A percentile compares a stretch with the other conserved stretches of the same genome.
Evolutionary conservation across 2,888 invertebrate genomes (phyloP).

Genomic region (Coenonympha arcania): DNA sequence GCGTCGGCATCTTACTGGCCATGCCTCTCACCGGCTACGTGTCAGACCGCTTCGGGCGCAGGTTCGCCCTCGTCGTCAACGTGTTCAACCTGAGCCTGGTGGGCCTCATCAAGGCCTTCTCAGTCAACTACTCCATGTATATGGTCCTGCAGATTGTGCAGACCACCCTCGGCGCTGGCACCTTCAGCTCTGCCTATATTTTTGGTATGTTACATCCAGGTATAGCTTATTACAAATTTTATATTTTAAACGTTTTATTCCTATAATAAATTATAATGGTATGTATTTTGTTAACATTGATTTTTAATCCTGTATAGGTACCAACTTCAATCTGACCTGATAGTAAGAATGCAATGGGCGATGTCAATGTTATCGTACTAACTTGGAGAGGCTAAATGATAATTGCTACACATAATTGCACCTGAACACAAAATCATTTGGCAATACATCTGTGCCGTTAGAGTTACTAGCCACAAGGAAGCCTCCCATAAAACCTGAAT

Average conservation of each 20-base stretch:
- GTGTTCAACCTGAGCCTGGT: conserved; percentile 44
- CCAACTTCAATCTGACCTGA: no score
- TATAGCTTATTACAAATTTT: no score
- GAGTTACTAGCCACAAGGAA: no score
- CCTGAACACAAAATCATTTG: no score
- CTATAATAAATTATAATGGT: no score
- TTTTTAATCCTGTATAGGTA: not conserved
- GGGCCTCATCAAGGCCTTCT: conserved; percentile 67
- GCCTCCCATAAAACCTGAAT: no score
- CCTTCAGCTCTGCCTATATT: conserved; percentile 54
- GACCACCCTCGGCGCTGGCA: conserved; percentile 54
- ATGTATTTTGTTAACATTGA: not conserved
- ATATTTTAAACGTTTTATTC: no score
- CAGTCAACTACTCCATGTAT: conserved; percentile 64
- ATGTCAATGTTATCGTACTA: no score
- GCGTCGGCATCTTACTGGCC: conserved; percentile 79
- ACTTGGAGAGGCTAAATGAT: no score
- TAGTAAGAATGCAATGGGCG: no score
- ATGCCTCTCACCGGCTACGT: conserved; percentile 79
- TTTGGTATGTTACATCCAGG: conserved; percentile 32
- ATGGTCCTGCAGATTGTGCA: conserved; percentile 57
- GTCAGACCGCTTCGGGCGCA: conserved; percentile 77
- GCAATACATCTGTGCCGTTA: no score
- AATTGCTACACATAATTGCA: no score
- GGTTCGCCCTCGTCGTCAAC: conserved; percentile 63